Evolutionary conservation across 2,113 vertebrate genomes (phyloP).

Genomic region (Capreolus pygargus): DNA sequence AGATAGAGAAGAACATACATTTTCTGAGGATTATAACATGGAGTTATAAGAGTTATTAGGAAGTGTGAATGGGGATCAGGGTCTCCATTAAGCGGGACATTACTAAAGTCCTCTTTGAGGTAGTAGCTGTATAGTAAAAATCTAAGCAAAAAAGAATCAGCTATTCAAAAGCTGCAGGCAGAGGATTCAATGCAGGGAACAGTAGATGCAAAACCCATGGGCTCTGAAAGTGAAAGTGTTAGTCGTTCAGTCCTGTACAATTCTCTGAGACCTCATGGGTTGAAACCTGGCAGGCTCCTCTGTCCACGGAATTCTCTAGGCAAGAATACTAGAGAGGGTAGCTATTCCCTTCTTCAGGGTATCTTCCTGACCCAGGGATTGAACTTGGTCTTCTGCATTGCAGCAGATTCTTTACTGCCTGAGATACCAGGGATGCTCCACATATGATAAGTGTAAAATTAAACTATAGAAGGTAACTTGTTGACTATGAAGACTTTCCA

Average conservation of each 20-base stretch:
- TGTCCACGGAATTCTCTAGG: not conserved
- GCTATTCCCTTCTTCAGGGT: not conserved
- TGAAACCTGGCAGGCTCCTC: not conserved
- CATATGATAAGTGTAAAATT: not conserved
- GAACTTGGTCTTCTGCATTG: not conserved
- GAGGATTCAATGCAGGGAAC: not conserved
- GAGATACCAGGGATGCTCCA: not conserved
- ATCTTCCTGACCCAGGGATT: not conserved
- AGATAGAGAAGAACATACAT: not conserved
- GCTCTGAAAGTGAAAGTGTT: not conserved
- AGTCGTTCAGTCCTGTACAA: not conserved
- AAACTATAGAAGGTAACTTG: not conserved
- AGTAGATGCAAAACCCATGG: not conserved
- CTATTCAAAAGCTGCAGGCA: not conserved
- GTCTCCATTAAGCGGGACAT: not conserved
- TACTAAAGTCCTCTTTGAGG: not conserved
- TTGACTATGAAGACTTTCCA: not conserved
- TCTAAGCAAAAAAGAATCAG: not conserved
- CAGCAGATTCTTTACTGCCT: not conserved
- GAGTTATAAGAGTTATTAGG: not conserved
- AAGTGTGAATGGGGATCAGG: not conserved
- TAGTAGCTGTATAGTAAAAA: not conserved
- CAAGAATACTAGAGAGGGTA: not conserved
- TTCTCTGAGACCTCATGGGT: not conserved
- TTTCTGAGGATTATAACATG: not conserved